These are phyloP conservation scores for Embiotoca jacksoni DNA, from an alignment of 2,113 vertebrate species.

Conservation along the genomic window DNA sequence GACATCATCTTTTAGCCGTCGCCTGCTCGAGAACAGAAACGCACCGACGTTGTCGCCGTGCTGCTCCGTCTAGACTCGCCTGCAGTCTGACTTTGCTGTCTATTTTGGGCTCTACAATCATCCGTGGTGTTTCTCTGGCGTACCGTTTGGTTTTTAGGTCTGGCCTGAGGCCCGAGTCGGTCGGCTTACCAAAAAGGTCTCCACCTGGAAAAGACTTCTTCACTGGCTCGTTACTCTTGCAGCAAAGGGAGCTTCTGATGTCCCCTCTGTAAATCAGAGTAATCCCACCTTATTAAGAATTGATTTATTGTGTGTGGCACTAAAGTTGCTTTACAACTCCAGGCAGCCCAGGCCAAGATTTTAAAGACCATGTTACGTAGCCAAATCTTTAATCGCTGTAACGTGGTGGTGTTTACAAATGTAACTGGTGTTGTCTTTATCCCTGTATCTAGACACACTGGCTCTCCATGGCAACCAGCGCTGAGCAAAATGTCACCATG, in stretches of 20 bases:
- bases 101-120: slow-evolving; percentile 16
- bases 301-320: slow-evolving; percentile 38
- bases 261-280: not conserved
- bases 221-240: not conserved
- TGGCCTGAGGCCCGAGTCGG: not conserved
- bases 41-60: not conserved
- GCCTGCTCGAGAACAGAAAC: slow-evolving; percentile 39
- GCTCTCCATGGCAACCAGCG: not conserved
- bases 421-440: not conserved
- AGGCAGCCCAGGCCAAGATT: slow-evolving; percentile 39
- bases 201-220: not conserved
- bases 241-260: slow-evolving; percentile 24
- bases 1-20: slow-evolving; percentile 40
- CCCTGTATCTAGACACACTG: not conserved
- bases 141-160: not conserved
- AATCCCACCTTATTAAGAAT: slow-evolving; percentile 35
- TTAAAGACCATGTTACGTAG: slow-evolving; percentile 24
- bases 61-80: not conserved
- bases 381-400: slow-evolving; percentile 11
- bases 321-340: slow-evolving; percentile 34
- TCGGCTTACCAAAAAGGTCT: slow-evolving; percentile 23
- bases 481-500: not conserved
- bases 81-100: slow-evolving; percentile 12
- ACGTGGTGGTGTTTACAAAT: slow-evolving; percentile 18
- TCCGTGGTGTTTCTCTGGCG: not conserved